Evolutionary conservation across 1,140 invertebrate species (phyloP).

Genomic region (Achroia grisella): DNA sequence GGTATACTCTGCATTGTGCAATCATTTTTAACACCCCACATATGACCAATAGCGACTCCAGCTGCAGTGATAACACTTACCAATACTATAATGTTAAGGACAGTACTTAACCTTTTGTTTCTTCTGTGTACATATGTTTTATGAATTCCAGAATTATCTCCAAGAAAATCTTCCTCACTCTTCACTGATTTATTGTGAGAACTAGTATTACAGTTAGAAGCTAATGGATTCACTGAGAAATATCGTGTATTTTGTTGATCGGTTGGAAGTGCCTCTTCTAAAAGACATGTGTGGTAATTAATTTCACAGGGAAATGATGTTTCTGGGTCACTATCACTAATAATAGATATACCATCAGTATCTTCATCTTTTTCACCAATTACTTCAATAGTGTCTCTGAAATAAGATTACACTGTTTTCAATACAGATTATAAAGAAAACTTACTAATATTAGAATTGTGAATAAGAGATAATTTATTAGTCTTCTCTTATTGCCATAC

Average conservation of each 20-base stretch:
- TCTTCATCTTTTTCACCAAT: constrained; percentile 59
- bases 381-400: constrained; percentile 21
- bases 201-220: constrained; percentile 19
- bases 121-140: constrained; percentile 68
- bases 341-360: constrained; percentile 66
- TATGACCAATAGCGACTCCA: constrained; percentile 65
- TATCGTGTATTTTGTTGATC: constrained; percentile 29
- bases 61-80: constrained; percentile 65
- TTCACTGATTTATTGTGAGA: constrained; percentile 23
- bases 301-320: constrained; percentile 29
- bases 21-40: constrained; percentile 68
- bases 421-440: too few species aligned
- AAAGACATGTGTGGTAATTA: constrained; percentile 21
- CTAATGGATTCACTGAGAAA: constrained; percentile 20
- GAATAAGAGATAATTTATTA: too few species aligned
- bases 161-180: constrained; percentile 39
- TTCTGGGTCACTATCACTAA: constrained; percentile 61
- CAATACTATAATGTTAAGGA: constrained; percentile 64
- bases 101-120: constrained; percentile 63
- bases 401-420: constrained; percentile 1
- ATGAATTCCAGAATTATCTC: constrained; percentile 40
- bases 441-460: too few species aligned
- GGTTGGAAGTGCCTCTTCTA: constrained; percentile 28
- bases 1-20: constrained; percentile 45
- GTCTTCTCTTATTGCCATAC: too few species aligned